Evolutionary conservation across 2,888 invertebrate species (phyloP), one percentile per base, ranked within the genome.

Genomic region (Sarcophaga subvicina): DNA sequence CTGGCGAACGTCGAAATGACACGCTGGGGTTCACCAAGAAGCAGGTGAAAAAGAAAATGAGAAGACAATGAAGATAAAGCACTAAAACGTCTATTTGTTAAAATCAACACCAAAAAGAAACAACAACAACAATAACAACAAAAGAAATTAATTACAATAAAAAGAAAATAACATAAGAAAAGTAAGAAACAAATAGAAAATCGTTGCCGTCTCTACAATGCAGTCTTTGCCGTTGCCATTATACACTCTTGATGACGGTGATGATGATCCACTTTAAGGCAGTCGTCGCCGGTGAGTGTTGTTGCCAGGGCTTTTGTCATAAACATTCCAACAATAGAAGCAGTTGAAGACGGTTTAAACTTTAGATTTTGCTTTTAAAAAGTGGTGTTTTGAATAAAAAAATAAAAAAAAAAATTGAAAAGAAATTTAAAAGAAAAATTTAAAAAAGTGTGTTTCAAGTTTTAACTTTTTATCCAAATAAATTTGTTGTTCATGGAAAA

Each of bases 1-100:
- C 92, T 92, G 90, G 69, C 80, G 37, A 76, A 73, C 81, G 71
- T 60, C 66, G 54, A 67, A 85, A 71, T 87, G 87, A 85, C 85
- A 85, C 77, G 75, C 80, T 83, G 84, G 83, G 83, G 87, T 83
- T 87, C 85, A 85, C 80, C 80, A 80, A 83, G 73, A 84, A 82
- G 70, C 66, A 73, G 78, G 49, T 67, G 67, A 84, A 67, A 63
- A 37, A 71, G n/a, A 37, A 37, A 54, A 14, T 49, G 47, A 25
- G 49, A 77, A 85, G 69, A 84, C 80, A 80, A 11, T 49, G 5
- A 72, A 73, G 59, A 76, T 37, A 73, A 71, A 67, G 62, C 47
- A 60, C 10, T 60, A 63, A 54, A 66, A 60, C 47, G 49, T 66
- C 59, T 54, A 80, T 72, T 59, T 67, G 76, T 62, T 60, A 71